A percentile compares a stretch with the other conserved stretches of the same genome.
Evolutionary conservation across 2,888 invertebrate species (phyloP).

Genomic region (Ochropleura plecta): DNA sequence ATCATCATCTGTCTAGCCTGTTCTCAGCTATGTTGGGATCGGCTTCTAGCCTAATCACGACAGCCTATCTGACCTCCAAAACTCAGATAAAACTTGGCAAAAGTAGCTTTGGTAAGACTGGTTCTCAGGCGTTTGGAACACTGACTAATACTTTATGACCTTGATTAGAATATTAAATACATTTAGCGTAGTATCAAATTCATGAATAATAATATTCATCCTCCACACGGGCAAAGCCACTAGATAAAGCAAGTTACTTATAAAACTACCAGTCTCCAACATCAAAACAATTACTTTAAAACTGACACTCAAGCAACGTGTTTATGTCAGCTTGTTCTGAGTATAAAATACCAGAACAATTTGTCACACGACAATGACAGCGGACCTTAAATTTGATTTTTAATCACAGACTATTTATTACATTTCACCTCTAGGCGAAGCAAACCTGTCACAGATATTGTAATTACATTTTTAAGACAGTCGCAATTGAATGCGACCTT

Average conservation of each 20-base stretch:
- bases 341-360: slow-evolving; percentile 68
- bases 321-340: slow-evolving; percentile 38
- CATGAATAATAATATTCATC: too few species aligned
- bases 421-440: slow-evolving; percentile 72
- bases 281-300: slow-evolving; percentile 60
- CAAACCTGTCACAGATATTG: slow-evolving; percentile 76
- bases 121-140: too few species aligned
- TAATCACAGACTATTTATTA: slow-evolving; percentile 73
- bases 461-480: slow-evolving; percentile 69
- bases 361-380: slow-evolving; percentile 67
- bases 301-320: slow-evolving; percentile 57
- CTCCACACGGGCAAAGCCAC: neutral
- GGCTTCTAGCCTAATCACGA: too few species aligned
- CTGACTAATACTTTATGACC: too few species aligned
- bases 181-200: too few species aligned
- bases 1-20: too few species aligned
- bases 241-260: neutral
- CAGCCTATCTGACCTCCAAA: too few species aligned
- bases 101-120: too few species aligned
- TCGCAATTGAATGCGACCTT: slow-evolving; percentile 64
- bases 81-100: too few species aligned
- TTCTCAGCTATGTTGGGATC: too few species aligned
- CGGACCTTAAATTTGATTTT: slow-evolving; percentile 67
- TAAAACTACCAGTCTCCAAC: slow-evolving; percentile 59
- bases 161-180: too few species aligned